Base-by-base conservation (phyloP, 2,888 invertebrate genomes). In the Protodeltote pygarga region DNA sequence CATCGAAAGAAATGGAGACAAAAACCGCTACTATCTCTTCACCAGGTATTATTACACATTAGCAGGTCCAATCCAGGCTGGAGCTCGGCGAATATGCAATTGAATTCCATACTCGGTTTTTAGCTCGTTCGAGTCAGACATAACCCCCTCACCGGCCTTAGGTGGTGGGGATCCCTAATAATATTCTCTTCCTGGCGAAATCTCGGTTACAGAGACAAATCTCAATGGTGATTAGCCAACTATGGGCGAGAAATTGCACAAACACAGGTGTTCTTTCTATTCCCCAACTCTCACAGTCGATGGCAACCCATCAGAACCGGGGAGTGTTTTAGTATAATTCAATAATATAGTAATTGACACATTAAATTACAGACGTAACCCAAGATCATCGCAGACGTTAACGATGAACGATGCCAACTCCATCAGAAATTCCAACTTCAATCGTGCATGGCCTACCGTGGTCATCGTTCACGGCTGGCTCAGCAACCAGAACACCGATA, bases 381-480 rank as follows among this genome's bases (percentile, higher is more conserved):
- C 51, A 0, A 33, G 1, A 1, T 2, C 16, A 0, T 29, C 73
- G 0, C 81, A 86, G 42, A 69, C 65, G 0, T 47, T 86, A 17
- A 35, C 28, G 0, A 71, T 78, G 2, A 71, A 78, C 49, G 55
- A 85, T 28, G 75, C 49, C 0, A 34, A 59, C 28, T 84, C 85
- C 0, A 50, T 87, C 29, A 61, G 6, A 0, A 46, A 39, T 28
- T 87, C 87, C 0, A 77, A 85, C 62, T 87, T 86, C 58, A 77
- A 81, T 32, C 42, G 74, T 0, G 47, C 40, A 6, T 35, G 58
- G 0, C 75, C 77, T 0, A 85, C 81, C 0, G 70, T 81, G 0
- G 69, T 86, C 1, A 39, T 85, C 8, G 79, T 48, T 13, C 87
- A 87, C 40, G 87, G 87, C 1, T 87, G 87, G 84, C 73, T 80